Evolutionary conservation across 2,797 vertebrate genomes (phyloP).

Genomic region (Vireo griseus): DNA sequence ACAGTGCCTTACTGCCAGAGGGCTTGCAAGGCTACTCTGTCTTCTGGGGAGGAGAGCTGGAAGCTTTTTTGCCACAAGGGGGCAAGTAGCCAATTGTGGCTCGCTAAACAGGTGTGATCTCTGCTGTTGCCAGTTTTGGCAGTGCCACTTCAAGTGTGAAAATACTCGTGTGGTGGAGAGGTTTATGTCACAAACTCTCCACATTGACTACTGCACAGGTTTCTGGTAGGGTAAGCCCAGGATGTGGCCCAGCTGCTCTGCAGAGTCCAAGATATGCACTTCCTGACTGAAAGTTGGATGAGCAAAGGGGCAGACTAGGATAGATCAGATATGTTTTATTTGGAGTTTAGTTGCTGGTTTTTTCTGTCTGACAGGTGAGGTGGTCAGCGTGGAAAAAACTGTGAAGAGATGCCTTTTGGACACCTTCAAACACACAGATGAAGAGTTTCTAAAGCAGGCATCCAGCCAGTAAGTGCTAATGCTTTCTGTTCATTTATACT

Average conservation of each 20-base stretch:
- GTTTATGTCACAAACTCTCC: not conserved
- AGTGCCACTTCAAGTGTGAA: not conserved
- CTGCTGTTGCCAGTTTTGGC: not conserved
- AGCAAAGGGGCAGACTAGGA: not conserved
- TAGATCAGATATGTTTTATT: not conserved
- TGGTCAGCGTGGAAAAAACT: conserved; percentile 85
- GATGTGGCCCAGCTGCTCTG: not conserved
- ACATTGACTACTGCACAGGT: fast-evolving
- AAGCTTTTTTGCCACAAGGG: not conserved
- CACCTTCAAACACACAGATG: conserved; percentile 91
- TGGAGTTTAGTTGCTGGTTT: not conserved
- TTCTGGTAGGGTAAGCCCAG: not conserved
- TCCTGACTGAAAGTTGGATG: not conserved
- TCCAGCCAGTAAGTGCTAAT: conserved; percentile 89
- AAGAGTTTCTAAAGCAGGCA: conserved; percentile 93
- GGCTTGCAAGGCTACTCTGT: not conserved
- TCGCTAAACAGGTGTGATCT: fast-evolving
- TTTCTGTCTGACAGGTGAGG: conserved; percentile 75
- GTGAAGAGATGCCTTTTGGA: conserved; percentile 92
- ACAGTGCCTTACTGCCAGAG: not conserved
- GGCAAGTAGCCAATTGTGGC: not conserved
- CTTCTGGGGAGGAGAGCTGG: not conserved
- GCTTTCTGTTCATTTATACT: not conserved
- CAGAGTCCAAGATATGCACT: not conserved
- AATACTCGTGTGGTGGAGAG: not conserved